These are phyloP conservation scores for Lordiphosa collinella DNA, from an alignment of 1,140 invertebrate species.

Conservation along the genomic window DNA sequence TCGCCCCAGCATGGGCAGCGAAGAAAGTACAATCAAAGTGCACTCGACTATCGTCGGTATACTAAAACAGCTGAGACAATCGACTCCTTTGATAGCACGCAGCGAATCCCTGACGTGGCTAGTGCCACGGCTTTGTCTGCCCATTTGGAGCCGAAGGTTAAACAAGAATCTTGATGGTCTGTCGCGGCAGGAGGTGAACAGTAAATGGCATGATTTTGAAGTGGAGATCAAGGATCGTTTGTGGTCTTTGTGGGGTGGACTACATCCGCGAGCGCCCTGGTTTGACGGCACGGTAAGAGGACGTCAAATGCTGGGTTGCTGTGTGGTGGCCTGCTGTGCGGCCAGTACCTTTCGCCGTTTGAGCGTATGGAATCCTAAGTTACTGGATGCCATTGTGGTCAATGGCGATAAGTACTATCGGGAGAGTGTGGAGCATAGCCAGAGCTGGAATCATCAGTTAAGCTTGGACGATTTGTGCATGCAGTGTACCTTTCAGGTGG, in stretches of 20 bases:
- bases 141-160: conserved; percentile 80
- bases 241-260: conserved; percentile 81
- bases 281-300: conserved; percentile 78
- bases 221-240: conserved; percentile 82
- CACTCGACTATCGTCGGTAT: conserved; percentile 24
- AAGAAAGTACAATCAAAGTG: not conserved
- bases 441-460: conserved; percentile 79
- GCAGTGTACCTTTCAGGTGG: conserved; percentile 67
- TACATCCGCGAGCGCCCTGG: conserved; percentile 80
- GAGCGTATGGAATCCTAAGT: conserved; percentile 81
- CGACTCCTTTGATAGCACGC: not conserved
- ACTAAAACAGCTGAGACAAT: conserved; percentile 16
- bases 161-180: conserved; percentile 70
- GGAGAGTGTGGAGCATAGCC: conserved; percentile 78
- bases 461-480: conserved; percentile 76
- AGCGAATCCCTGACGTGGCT: conserved; percentile 80
- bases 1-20: not conserved
- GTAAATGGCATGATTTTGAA: conserved; percentile 81
- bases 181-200: conserved; percentile 18
- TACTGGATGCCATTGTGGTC: conserved; percentile 82
- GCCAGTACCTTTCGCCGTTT: conserved; percentile 80
- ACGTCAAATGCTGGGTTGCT: conserved; percentile 81
- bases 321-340: conserved; percentile 81
- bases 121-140: conserved; percentile 44
- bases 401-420: conserved; percentile 81